Evolutionary conservation across 2,797 vertebrate genomes (phyloP).

Genomic region (Melanotaenia parkinsoni): DNA sequence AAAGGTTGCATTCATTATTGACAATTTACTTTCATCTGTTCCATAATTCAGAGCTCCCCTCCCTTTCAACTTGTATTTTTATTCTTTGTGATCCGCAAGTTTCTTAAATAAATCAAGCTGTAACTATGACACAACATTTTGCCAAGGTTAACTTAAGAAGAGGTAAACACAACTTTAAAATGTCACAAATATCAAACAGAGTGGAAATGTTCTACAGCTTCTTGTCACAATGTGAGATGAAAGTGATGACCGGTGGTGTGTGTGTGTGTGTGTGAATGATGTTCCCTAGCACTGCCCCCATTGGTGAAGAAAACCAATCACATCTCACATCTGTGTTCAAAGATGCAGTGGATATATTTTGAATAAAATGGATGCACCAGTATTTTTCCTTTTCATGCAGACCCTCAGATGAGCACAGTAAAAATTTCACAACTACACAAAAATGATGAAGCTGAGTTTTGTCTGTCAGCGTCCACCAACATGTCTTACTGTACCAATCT

Average conservation of each 20-base stretch:
- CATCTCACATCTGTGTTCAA: not conserved
- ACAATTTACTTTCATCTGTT: constrained; percentile 85
- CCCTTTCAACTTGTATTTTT: constrained; percentile 55
- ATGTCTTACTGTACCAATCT: not conserved
- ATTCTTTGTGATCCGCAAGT: constrained; percentile 11
- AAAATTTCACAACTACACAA: not conserved
- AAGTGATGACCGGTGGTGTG: constrained; percentile 8
- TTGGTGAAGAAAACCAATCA: not conserved
- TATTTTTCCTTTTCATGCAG: not conserved
- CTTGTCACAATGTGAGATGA: constrained; percentile 35
- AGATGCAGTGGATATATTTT: constrained; percentile 10
- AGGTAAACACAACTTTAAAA: constrained; percentile 41
- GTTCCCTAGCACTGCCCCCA: constrained; percentile 16
- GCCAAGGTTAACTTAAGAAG: constrained; percentile 1
- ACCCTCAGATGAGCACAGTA: not conserved
- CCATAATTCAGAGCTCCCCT: constrained; percentile 79
- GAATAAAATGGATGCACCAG: constrained; percentile 9
- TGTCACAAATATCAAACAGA: constrained; percentile 23
- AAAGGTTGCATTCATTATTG: constrained; percentile 87
- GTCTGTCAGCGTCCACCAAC: constrained; percentile 9
- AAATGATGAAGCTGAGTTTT: constrained; percentile 16
- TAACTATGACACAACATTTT: constrained; percentile 25
- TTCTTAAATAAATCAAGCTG: constrained; percentile 22
- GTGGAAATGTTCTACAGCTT: constrained; percentile 31
- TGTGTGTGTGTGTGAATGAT: not conserved